Conservation (phyloP, 2,113 vertebrate species). For the Vulpes vulpes region DNA sequence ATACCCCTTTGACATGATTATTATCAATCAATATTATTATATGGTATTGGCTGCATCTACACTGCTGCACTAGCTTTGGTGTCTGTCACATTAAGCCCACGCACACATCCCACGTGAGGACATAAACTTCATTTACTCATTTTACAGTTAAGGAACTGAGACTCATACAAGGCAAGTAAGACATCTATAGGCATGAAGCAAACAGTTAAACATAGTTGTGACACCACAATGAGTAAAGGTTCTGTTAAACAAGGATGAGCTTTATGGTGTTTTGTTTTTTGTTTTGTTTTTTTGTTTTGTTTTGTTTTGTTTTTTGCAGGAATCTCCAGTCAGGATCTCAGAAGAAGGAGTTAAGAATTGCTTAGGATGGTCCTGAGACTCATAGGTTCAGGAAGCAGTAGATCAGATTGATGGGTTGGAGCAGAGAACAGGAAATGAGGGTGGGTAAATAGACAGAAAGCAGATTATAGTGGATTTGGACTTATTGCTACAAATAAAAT, state of each 20-base stretch:
- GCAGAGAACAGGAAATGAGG: neutral
- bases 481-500: neutral
- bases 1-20: no score
- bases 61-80: neutral
- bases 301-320: neutral
- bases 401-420: rapidly evolving
- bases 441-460: rapidly evolving
- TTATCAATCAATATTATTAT: no score
- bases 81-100: rapidly evolving
- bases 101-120: rapidly evolving
- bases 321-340: rapidly evolving
- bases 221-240: neutral
- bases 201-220: neutral
- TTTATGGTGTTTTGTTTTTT: rapidly evolving
- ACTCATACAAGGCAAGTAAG: no score
- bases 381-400: rapidly evolving
- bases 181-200: rapidly evolving
- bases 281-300: no score
- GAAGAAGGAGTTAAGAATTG: neutral
- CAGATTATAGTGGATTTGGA: neutral
- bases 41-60: rapidly evolving
- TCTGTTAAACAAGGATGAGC: neutral
- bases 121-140: neutral
- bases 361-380: neutral
- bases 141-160: neutral